Evolutionary conservation across 2,113 vertebrate species (phyloP).

Genomic region (Eudyptes chrysolophus): DNA sequence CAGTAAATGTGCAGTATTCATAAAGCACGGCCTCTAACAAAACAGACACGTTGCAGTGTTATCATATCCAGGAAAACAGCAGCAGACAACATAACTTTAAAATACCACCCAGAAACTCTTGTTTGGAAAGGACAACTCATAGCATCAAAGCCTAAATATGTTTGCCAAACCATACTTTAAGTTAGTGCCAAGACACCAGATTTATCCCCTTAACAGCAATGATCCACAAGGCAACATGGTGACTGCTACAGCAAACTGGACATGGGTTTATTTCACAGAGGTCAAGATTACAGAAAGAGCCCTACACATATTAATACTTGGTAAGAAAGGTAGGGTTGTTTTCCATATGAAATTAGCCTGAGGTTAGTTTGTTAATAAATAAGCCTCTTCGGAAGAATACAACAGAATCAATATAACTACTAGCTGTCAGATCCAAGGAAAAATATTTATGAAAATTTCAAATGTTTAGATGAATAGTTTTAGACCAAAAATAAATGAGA

Average conservation of each 20-base stretch:
- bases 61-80: slow-evolving; percentile 37
- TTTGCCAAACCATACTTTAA: slow-evolving; percentile 5
- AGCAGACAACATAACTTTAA: not conserved
- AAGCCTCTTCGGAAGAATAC: not conserved
- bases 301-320: not conserved
- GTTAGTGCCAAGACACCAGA: not conserved
- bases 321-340: not conserved
- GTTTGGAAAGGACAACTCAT: slow-evolving; percentile 28
- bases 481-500: not conserved
- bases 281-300: not conserved
- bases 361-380: not conserved
- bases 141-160: not conserved
- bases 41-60: not conserved
- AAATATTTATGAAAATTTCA: not conserved
- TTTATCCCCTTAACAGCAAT: not conserved
- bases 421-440: not conserved
- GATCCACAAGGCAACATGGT: not conserved
- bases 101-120: slow-evolving; percentile 26
- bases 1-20: not conserved
- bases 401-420: not conserved
- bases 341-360: not conserved
- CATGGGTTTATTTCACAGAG: not conserved
- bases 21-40: not conserved
- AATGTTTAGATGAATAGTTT: not conserved
- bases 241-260: not conserved